phyloP scores from a whole-genome alignment of 2,113 vertebrate genomes.

The Scomber scombrus region DNA sequence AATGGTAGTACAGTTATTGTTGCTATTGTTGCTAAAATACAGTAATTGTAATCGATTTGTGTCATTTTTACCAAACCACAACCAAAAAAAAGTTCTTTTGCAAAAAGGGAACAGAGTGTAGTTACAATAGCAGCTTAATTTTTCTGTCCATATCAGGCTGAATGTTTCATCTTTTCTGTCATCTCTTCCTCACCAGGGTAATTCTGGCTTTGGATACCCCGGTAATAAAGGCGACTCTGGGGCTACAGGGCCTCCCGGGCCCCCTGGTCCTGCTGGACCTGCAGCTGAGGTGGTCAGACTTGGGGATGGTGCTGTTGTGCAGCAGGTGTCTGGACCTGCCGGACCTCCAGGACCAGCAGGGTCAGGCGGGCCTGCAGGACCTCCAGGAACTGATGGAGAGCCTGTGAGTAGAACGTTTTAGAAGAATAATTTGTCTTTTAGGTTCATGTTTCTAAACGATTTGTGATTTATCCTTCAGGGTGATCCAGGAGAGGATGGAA shows the following conservation, averaged over 20 bases:
- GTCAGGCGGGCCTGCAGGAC: slow-evolving; percentile 78
- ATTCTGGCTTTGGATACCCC: slow-evolving; percentile 83
- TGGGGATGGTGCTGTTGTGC: slow-evolving; percentile 59
- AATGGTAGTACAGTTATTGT: too few species aligned
- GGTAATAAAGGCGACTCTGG: slow-evolving; percentile 90
- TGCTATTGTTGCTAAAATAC: too few species aligned
- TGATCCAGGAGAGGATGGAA: slow-evolving; percentile 91
- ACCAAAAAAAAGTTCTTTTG: not conserved
- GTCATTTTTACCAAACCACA: too few species aligned
- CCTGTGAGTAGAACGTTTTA: slow-evolving; percentile 82
- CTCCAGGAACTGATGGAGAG: slow-evolving; percentile 87
- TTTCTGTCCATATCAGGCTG: too few species aligned
- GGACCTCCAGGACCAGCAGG: slow-evolving; percentile 84
- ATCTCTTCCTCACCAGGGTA: slow-evolving; percentile 78
- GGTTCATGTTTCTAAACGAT: not conserved
- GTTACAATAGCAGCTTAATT: too few species aligned
- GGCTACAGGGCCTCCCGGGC: slow-evolving; percentile 78
- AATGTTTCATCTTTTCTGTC: too few species aligned
- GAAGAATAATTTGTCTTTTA: not conserved
- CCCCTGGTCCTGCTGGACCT: slow-evolving; percentile 80
- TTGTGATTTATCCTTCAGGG: slow-evolving; percentile 83
- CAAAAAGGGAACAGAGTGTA: not conserved
- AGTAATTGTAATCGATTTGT: too few species aligned
- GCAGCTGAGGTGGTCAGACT: slow-evolving; percentile 66
- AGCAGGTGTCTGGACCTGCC: slow-evolving; percentile 77